These are phyloP conservation scores for Dufourea novaeangliae DNA, from an alignment of 1,140 invertebrate genomes.

Conservation along the genomic window DNA sequence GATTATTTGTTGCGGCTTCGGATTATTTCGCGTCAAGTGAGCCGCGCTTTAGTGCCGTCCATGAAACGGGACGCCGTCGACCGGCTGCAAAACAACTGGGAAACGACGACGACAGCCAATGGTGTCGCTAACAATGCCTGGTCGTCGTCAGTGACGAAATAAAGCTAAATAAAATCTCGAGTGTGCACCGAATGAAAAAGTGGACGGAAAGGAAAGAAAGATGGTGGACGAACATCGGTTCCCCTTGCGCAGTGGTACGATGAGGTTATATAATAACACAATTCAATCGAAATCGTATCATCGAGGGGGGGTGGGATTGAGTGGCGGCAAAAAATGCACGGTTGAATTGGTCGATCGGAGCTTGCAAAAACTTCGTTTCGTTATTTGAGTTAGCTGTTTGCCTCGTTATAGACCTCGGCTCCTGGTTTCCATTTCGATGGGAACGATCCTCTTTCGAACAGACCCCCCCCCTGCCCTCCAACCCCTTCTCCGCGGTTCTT, in stretches of 20 bases:
- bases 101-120: not conserved
- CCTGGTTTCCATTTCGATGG: not conserved
- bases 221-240: not conserved
- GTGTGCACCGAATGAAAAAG: not conserved
- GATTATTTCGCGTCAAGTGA: constrained; percentile 44
- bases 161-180: constrained; percentile 14
- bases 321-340: constrained; percentile 4
- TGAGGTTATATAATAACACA: constrained; percentile 18
- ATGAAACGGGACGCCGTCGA: not conserved
- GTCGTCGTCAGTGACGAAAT: too few species aligned
- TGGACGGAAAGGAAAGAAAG: not conserved
- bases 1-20: constrained; percentile 48
- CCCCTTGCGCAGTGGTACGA: not conserved
- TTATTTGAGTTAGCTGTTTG: constrained; percentile 44
- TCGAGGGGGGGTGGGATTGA: not conserved
- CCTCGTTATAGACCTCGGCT: constrained; percentile 24
- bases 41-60: not conserved
- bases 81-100: too few species aligned
- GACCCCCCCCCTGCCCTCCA: not conserved
- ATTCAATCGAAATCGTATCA: constrained; percentile 39
- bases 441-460: not conserved
- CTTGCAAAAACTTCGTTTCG: constrained; percentile 31
- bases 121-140: too few species aligned
- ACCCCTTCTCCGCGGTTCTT: not conserved
- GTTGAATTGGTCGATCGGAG: constrained; percentile 10